A percentile compares a stretch with the other conserved stretches of the same genome.
Evolutionary conservation across 2,797 vertebrate genomes (phyloP).

Genomic region (Coluber constrictor): DNA sequence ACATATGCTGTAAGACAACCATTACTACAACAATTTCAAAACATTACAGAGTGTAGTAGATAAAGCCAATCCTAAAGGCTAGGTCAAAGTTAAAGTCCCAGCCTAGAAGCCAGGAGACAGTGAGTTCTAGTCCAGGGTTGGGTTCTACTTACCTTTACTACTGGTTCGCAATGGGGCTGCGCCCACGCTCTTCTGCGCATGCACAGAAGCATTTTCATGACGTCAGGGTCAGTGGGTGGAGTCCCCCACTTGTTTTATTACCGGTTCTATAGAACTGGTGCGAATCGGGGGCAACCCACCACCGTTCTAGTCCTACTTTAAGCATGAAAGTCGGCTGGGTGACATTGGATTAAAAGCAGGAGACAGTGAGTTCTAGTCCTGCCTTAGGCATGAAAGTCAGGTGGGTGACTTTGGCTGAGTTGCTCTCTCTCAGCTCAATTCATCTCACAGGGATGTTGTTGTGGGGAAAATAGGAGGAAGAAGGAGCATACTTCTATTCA

Average conservation of each 20-base stretch:
- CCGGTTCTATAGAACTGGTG: no score
- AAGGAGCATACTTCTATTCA: background rate
- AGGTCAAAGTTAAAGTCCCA: background rate
- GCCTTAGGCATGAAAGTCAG: background rate
- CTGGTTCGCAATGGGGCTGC: no score
- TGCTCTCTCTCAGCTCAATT: background rate
- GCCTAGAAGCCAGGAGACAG: background rate
- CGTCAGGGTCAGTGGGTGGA: no score
- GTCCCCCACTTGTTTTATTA: no score
- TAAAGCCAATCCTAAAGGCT: background rate
- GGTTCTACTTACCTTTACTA: no score
- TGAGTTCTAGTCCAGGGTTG: background rate
- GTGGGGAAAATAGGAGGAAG: background rate
- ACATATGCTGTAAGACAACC: background rate
- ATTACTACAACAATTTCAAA: background rate
- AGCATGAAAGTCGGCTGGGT: no score
- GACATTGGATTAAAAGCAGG: background rate
- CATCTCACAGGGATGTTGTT: background rate
- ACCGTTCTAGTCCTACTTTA: no score
- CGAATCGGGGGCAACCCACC: no score
- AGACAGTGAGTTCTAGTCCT: background rate
- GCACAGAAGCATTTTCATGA: no score
- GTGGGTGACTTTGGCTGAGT: background rate
- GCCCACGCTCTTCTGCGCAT: no score
- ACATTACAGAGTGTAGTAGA: background rate